Conservation (phyloP, 1,140 invertebrate genomes). For the Popillia japonica region DNA sequence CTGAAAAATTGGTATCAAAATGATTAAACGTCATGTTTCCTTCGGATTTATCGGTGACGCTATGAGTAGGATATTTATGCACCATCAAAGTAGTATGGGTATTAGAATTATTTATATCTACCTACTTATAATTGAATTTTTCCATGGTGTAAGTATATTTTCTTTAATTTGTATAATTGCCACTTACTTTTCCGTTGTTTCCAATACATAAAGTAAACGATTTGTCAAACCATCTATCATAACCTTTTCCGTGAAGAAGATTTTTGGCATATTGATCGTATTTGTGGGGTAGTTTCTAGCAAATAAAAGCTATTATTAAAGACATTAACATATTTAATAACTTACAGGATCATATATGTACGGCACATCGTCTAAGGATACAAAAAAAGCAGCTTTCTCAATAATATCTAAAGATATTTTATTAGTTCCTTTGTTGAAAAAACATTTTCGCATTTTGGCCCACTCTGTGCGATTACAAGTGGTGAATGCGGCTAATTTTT, state of each 20-base stretch:
- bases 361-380: conserved; percentile 87
- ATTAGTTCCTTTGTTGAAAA: conserved; percentile 85
- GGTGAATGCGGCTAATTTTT: conserved; percentile 89
- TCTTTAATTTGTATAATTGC: no score
- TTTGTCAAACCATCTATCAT: conserved; percentile 99
- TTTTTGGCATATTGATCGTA: conserved; percentile 86
- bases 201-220: conserved; percentile 97
- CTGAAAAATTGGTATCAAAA: no score
- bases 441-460: conserved; percentile 82
- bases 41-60: no score
- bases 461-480: conserved; percentile 89
- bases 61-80: no score
- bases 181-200: conserved; percentile 88
- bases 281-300: conserved; percentile 76
- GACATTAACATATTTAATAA: conserved; percentile 58
- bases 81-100: no score
- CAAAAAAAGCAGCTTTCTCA: conserved; percentile 93
- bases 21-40: no score
- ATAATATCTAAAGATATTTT: conserved; percentile 87
- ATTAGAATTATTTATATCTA: no score
- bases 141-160: no score
- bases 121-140: no score
- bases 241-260: conserved; percentile 94
- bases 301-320: conserved; percentile 43
- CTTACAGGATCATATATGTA: conserved; percentile 83